These are phyloP conservation scores for Rhizoglyphus robini DNA, from an alignment of 1,140 invertebrate species.

Conservation along the genomic window DNA sequence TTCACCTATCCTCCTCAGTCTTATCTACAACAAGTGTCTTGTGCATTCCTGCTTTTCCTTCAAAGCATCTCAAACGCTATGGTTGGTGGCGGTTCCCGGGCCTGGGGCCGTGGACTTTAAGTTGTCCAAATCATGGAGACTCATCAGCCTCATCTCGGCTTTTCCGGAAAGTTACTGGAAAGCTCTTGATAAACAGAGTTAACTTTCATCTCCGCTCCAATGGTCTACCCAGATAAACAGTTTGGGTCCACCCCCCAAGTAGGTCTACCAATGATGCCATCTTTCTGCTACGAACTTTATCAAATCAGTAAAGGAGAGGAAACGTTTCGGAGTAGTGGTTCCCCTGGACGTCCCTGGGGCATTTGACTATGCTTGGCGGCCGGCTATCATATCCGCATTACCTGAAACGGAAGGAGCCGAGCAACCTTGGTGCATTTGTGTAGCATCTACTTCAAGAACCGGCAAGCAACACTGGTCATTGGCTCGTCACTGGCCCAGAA, in stretches of 20 bases:
- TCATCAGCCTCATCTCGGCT: constrained; percentile 17
- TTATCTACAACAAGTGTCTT: constrained; percentile 14
- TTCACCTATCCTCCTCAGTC: neutral
- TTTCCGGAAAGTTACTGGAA: constrained; percentile 20
- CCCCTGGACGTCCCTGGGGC: neutral
- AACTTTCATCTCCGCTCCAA: neutral
- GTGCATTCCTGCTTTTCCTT: neutral
- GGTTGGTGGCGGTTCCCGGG: constrained; percentile 10
- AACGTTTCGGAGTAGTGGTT: neutral
- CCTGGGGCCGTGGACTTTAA: constrained; percentile 1
- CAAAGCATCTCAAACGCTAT: neutral
- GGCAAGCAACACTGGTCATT: neutral
- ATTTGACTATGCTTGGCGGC: constrained; percentile 12
- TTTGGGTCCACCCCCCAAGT: constrained; percentile 16
- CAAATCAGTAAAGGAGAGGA: neutral
- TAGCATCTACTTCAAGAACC: neutral
- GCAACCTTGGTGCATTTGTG: neutral
- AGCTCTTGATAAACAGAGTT: constrained; percentile 11
- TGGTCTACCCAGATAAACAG: constrained; percentile 3
- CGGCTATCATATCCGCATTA: neutral
- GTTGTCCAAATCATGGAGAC: constrained; percentile 7
- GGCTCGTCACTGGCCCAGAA: neutral
- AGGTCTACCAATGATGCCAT: constrained; percentile 5
- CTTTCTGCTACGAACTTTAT: neutral
- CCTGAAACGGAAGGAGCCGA: neutral